Conservation (phyloP, 2,113 vertebrate species). For the Brachypteracias leptosomus region DNA sequence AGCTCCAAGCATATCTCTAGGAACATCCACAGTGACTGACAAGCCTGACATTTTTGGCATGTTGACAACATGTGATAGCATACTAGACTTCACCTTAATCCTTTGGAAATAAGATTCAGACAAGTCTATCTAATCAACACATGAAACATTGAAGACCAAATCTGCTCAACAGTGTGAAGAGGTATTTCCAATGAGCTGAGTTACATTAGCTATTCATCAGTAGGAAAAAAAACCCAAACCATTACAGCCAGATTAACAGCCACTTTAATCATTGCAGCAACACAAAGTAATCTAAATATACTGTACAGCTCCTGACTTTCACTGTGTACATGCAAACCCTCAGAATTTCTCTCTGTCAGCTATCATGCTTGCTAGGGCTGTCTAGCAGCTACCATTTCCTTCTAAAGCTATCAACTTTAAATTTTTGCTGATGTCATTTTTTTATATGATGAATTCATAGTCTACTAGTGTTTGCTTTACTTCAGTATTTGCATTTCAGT, state of each 20-base stretch:
- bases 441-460: background rate
- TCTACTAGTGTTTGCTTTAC: background rate
- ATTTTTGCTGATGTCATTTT: background rate
- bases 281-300: background rate
- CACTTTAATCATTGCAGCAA: background rate
- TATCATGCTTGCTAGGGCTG: too few species aligned
- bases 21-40: background rate
- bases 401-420: background rate
- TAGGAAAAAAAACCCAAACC: background rate
- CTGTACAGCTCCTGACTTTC: background rate
- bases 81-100: background rate
- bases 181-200: background rate
- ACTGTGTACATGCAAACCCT: rapidly evolving
- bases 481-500: background rate
- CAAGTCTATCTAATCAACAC: background rate
- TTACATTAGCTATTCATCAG: background rate
- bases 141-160: background rate
- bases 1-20: background rate
- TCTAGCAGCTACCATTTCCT: too few species aligned
- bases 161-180: rapidly evolving
- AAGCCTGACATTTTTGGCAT: background rate
- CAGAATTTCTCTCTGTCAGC: background rate
- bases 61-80: background rate
- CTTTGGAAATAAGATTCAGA: background rate
- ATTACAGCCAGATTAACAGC: background rate